Evolutionary conservation across 2,888 invertebrate species (phyloP).

Genomic region (Coecobrya sp.): DNA sequence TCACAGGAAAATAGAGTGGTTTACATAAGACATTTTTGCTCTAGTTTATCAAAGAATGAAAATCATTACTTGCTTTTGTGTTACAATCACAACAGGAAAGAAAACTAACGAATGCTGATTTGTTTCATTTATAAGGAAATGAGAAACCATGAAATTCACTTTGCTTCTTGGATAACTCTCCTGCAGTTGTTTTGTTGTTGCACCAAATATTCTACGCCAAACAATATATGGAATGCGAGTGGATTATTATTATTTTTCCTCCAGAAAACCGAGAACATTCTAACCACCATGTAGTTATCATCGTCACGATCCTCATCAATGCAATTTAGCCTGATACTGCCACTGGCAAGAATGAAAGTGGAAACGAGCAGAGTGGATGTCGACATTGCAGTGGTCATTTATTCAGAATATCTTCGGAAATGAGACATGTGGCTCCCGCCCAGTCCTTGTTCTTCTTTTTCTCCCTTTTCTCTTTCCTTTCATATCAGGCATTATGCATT

Average conservation of each 20-base stretch:
- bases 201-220: neutral
- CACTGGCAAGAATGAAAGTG: constrained; percentile 32
- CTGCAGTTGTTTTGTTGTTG: too few relatives aligned
- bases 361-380: neutral
- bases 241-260: neutral
- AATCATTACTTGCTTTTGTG: neutral
- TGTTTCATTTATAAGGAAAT: constrained; percentile 5
- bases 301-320: neutral
- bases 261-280: neutral
- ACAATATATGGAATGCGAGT: neutral
- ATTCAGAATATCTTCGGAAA: constrained; percentile 65
- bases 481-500: constrained; percentile 15
- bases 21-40: too few relatives aligned
- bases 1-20: too few relatives aligned
- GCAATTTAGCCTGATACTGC: neutral
- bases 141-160: neutral
- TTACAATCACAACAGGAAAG: neutral
- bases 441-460: constrained; percentile 69
- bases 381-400: constrained; percentile 69
- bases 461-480: neutral
- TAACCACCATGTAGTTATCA: neutral
- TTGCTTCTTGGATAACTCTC: neutral
- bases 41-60: too few relatives aligned
- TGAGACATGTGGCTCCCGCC: constrained; percentile 76
- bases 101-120: neutral